Evolutionary conservation across 64 coral and sea anemone genomes (phyloP), one percentile per base, ranked within the genome.

Genomic region (Montipora foliosa): DNA sequence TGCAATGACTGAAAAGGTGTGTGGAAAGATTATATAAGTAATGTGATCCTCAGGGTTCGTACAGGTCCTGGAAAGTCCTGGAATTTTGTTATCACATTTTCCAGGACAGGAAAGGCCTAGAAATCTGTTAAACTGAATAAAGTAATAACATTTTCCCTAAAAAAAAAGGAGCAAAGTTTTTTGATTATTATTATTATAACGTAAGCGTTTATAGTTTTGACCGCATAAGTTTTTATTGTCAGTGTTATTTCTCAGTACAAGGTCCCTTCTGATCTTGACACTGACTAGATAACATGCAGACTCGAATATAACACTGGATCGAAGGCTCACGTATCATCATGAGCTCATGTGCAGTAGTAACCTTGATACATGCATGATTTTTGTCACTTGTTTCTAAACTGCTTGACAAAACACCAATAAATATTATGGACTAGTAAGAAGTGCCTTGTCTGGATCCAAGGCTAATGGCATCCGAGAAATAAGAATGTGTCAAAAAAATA

Each of bases 101-200:
- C 29, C 29, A 29, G 29, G 29, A 29, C 52, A 3, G 52, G 67
- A 20, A 69, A 69, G n/a, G 10, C 67, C 67, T 70, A 19, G 67
- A 70, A 70, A 70, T 70, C 67, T 7, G 67, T 70, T 15, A 70
- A 70, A 70, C 13, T 70, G 67, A 70, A 70, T 70, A 70, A 70
- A 70, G 67, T 70, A 70, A 70, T 70, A 70, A 9, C 8, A 0
- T 70, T 16, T 16, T 70, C 5, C 12, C 1, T 29, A 29, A 29
- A 29, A 29, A 70, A 10, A 70, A 70, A 16, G 12, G 67, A 70
- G 67, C 14, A 70, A 70, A 70, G 12, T 15, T 70, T 70, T 70
- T 70, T 70, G 67, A 70, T 10, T 19, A 19, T 19, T 70, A 19
- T 70, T 70, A 19, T 70, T 29, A 29, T 29, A 15, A 16, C n/a